Base-by-base conservation (phyloP, 2,888 invertebrate genomes). In the Tupiocoris notatus region DNA sequence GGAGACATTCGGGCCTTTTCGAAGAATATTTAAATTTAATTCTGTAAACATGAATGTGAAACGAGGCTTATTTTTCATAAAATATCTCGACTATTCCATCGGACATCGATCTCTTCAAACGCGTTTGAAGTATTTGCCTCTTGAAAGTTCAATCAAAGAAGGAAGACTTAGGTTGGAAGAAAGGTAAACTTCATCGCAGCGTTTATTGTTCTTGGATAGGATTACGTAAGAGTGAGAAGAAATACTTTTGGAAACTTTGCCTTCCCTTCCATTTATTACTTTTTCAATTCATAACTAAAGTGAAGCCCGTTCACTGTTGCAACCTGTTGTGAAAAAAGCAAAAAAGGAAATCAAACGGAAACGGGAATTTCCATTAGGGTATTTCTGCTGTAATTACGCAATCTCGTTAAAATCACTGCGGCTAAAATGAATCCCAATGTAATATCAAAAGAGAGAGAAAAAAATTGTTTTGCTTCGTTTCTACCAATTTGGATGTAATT, bases 221-320 rank as follows among this genome's bases (percentile, higher is more conserved):
- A 68, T 68, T 68, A 58, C 57, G 68, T 58, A 68, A 68, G 68
- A 68, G 68, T 68, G 68, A 58, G 68, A 68, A 57, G 58, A 68
- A 68, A 68, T 68, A 68, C 68, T 58, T 68, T 68, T 58, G 58
- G 58, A 68, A 68, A 57, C 58, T 68, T 68, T 7, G 23, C 24
- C 58, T 56, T 66, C 68, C 59, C 68, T 57, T 68, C 68, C 58
- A 39, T 39, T 39, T 68, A 68, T 68, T 68, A 68, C 68, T 68
- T 68, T 68, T 68, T 68, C 68, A 68, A 68, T 68, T 58, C 68
- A 66, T 68, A 23, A 18, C 57, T 56, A 39, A 58, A 57, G 68
- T 17, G 58, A 22, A 23, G 23, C 24, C 24, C 58, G 56, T 24
- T 25, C 24, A 24, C 58, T 23, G 64, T 68, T 68, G 25, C 54